phyloP scores from a whole-genome alignment of 1,140 invertebrate species.

The Solen grandis region DNA sequence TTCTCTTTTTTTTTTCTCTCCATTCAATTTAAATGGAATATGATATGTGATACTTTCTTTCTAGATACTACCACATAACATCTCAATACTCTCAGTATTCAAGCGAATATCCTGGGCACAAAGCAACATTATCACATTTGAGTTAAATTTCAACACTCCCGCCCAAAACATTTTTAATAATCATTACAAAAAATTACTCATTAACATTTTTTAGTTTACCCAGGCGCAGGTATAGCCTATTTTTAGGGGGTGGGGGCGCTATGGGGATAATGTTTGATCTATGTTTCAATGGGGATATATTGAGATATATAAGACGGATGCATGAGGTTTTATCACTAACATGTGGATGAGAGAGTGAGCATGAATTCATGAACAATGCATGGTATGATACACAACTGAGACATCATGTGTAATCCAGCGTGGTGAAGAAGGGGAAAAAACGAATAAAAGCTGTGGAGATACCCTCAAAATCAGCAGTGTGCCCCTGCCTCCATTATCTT shows the following conservation, averaged over 20 bases:
- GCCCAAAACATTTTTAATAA: neutral
- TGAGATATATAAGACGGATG: conserved; percentile 29
- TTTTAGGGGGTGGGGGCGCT: conserved; percentile 9
- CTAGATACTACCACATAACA: too few species aligned
- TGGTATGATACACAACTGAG: neutral
- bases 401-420: too few species aligned
- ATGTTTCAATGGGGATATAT: conserved; percentile 22
- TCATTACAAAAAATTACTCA: neutral
- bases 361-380: neutral
- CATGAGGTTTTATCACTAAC: conserved; percentile 57
- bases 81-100: neutral
- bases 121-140: neutral
- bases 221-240: conserved; percentile 58
- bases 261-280: conserved; percentile 21
- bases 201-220: conserved; percentile 30
- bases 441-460: too few species aligned
- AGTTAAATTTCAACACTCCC: neutral
- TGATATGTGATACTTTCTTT: too few species aligned
- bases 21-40: too few species aligned
- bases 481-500: too few species aligned
- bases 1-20: too few species aligned
- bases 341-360: conserved; percentile 17
- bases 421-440: too few species aligned
- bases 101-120: neutral
- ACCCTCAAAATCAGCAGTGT: too few species aligned